Base-by-base conservation (phyloP, 2,888 invertebrate genomes). In the Ceramica pisi region DNA sequence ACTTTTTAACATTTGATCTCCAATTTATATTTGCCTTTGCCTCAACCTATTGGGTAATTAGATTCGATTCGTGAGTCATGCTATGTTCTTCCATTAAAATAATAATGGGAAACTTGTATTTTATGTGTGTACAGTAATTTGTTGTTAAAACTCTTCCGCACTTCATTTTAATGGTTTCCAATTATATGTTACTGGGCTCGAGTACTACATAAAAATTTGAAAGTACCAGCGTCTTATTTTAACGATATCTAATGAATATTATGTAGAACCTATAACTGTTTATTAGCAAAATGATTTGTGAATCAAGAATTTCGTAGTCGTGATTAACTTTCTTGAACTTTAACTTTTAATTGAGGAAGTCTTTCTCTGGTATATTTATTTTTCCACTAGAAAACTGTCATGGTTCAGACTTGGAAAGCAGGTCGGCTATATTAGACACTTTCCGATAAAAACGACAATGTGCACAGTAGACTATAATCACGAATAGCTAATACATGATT, bases 151-250 rank as follows among this genome's bases (percentile, higher is more conserved):
- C 68, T 82, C 74, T 80, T 76, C 69, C 79, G 74, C 76, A 80
- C 73, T 80, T 67, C 41, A 48, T 75, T 63, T 69, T 73, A 68
- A 64, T 75, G 66, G 68, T 78, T 77, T 75, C 64, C 76, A 71
- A 76, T 66, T 75, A 65, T 44, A 75, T 56, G 46, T 78, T 63
- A 66, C 19, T 57, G 38, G 26, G 48, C 26, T 63, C 12, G 26
- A 53, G n/a, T 59, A 53, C n/a, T 50, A 14, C 26, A 63, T 66
- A 12, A 53, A 51, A 60, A n/a, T 19, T 60, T 60, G 53, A 26
- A 48, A n/a, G 38, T 38, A 46, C 21, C 26, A 31, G 12, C 8
- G 5, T n/a, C 0, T 50, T 21, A 48, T 50, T 44, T 41, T 19
- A 57, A n/a, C 19, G 12, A 23, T 48, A 31, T 59, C 21, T 38